Evolutionary conservation across 2,113 vertebrate species (phyloP).

Genomic region (Sinocyclocheilus grahami): DNA sequence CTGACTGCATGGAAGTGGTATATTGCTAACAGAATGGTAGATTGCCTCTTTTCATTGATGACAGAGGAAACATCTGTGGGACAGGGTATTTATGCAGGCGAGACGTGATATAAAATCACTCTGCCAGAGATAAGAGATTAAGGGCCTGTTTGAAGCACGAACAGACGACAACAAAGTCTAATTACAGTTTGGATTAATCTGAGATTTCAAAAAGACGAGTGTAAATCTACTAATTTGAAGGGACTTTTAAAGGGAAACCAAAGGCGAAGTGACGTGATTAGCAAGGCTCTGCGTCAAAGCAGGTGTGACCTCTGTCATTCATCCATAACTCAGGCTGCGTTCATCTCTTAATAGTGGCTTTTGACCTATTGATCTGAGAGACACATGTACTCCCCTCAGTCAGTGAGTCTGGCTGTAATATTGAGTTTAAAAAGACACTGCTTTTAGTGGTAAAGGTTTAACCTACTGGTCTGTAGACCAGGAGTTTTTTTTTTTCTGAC

Average conservation of each 20-base stretch:
- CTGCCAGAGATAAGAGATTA: conserved; percentile 57
- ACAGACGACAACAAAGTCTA: conserved; percentile 48
- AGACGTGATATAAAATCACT: conserved; percentile 58
- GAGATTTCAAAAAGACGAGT: conserved; percentile 48
- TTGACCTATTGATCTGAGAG: too few species aligned
- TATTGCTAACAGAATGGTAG: conserved; percentile 72
- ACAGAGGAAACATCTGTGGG: conserved; percentile 71
- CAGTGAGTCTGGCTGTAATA: too few species aligned
- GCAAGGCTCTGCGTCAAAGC: conserved; percentile 21
- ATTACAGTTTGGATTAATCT: conserved; percentile 50
- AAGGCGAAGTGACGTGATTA: not conserved
- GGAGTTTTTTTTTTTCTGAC: not conserved
- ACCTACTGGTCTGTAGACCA: not conserved
- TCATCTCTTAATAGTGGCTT: too few species aligned
- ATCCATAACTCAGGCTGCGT: too few species aligned
- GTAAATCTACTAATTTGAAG: conserved; percentile 26
- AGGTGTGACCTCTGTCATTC: too few species aligned
- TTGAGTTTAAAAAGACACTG: too few species aligned
- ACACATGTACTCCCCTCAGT: too few species aligned
- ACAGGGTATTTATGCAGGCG: conserved; percentile 59
- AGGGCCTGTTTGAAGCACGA: conserved; percentile 54
- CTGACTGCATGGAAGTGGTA: conserved; percentile 66
- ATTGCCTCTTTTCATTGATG: conserved; percentile 72
- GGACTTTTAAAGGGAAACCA: conserved; percentile 27
- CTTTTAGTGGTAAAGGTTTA: not conserved